Evolutionary conservation across 2,797 vertebrate species (phyloP).

Genomic region (Clarias laeviceps): DNA sequence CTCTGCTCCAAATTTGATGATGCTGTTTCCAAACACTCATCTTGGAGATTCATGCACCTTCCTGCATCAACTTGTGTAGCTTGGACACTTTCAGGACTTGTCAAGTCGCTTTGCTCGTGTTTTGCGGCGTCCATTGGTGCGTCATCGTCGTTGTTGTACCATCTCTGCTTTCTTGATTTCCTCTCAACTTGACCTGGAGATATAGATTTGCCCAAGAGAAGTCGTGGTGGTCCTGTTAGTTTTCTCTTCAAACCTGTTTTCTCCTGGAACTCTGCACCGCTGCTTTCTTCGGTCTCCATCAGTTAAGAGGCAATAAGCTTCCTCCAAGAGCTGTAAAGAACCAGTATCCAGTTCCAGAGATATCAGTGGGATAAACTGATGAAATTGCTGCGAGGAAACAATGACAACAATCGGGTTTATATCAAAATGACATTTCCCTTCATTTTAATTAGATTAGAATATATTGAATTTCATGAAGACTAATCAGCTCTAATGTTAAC

Average conservation of each 20-base stretch:
- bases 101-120: conserved; percentile 28
- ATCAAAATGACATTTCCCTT: not conserved
- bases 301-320: not conserved
- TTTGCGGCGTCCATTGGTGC: not conserved
- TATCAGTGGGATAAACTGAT: not conserved
- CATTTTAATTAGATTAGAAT: not conserved
- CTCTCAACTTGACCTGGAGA: conserved; percentile 54
- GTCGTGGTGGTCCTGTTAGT: conserved; percentile 64
- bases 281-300: conserved; percentile 41
- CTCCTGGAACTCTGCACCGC: conserved; percentile 48
- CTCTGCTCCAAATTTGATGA: conserved; percentile 24
- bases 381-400: not conserved
- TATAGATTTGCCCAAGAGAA: conserved; percentile 65
- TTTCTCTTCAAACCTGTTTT: conserved; percentile 62
- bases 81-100: conserved; percentile 2
- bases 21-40: conserved; percentile 44
- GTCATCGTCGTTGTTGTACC: conserved; percentile 34
- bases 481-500: not conserved
- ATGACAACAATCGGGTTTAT: conserved; percentile 1
- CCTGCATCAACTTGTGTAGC: not conserved
- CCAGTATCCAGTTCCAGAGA: conserved; percentile 8
- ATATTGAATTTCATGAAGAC: not conserved
- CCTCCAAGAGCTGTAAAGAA: not conserved
- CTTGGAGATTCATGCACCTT: conserved; percentile 27
- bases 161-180: conserved; percentile 49